phyloP scores from a whole-genome alignment of 2,888 invertebrate genomes.

The Drosophila siamana region DNA sequence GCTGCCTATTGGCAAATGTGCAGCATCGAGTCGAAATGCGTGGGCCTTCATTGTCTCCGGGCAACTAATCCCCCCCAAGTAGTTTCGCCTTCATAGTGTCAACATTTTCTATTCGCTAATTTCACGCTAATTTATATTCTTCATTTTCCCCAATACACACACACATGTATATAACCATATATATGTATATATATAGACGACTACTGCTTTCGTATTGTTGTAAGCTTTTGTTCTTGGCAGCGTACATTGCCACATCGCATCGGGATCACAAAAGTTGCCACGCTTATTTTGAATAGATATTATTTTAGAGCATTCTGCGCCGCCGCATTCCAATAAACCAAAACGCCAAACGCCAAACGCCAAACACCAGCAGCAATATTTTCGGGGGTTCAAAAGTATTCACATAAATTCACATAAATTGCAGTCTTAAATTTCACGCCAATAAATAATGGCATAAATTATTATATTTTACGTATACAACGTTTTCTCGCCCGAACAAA shows the following conservation, averaged over 20 bases:
- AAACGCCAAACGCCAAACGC: slow-evolving; percentile 7
- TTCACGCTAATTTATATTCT: slow-evolving; percentile 39
- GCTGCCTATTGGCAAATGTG: slow-evolving; percentile 47
- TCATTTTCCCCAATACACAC: not conserved
- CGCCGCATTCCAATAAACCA: slow-evolving; percentile 3
- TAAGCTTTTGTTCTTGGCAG: slow-evolving; percentile 34
- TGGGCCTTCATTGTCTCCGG: slow-evolving; percentile 51
- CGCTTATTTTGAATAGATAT: slow-evolving; percentile 15
- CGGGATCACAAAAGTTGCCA: slow-evolving; percentile 16
- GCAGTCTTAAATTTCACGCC: slow-evolving; percentile 3
- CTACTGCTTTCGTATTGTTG: no score
- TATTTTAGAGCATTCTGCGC: not conserved
- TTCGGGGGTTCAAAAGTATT: not conserved
- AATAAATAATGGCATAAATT: slow-evolving; percentile 3
- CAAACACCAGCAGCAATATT: not conserved
- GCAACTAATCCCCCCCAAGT: slow-evolving; percentile 35
- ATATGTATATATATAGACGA: slow-evolving; percentile 1
- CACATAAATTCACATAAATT: slow-evolving; percentile 2
- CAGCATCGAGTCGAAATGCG: slow-evolving; percentile 10
- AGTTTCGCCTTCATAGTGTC: slow-evolving; percentile 19
- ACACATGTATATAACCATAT: not conserved
- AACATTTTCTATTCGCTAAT: slow-evolving; percentile 33
- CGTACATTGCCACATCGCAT: not conserved
- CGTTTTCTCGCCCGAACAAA: not conserved
- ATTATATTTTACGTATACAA: not conserved